Conservation (phyloP, 2,113 vertebrate genomes). For the Cariama cristata region DNA sequence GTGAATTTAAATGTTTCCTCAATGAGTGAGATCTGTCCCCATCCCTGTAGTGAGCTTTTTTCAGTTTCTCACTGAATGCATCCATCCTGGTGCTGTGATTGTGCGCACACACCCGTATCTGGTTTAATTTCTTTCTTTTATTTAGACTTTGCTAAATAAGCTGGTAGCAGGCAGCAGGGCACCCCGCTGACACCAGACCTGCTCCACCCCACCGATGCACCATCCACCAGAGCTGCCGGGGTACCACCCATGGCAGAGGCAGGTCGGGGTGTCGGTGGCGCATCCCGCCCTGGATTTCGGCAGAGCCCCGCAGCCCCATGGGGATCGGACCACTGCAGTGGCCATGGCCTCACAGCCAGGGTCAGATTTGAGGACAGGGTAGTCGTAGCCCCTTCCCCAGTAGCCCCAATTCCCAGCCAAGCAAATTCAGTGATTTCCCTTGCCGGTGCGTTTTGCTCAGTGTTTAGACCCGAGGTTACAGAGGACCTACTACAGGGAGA, state of each 20-base stretch:
- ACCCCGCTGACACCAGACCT: background rate
- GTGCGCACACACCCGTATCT: rapidly evolving
- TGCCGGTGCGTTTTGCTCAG: background rate
- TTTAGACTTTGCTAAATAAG: background rate
- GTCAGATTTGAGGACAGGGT: background rate
- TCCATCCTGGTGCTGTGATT: background rate
- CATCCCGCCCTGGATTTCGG: background rate
- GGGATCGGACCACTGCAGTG: rapidly evolving
- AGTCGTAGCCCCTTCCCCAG: background rate
- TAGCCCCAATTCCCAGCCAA: background rate
- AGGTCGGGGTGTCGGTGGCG: rapidly evolving
- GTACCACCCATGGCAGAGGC: background rate
- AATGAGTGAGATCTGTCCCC: background rate
- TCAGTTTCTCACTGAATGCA: rapidly evolving
- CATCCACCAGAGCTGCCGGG: rapidly evolving
- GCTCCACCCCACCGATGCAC: background rate
- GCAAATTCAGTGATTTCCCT: background rate
- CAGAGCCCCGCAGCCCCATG: background rate
- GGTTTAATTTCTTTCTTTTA: background rate
- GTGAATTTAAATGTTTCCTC: background rate
- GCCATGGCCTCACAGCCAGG: rapidly evolving
- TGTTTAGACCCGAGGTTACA: background rate
- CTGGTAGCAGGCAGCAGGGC: background rate
- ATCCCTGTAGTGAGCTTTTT: background rate
- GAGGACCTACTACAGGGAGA: background rate